Evolutionary conservation across 2,113 vertebrate genomes (phyloP).

Genomic region (Condylura cristata): DNA sequence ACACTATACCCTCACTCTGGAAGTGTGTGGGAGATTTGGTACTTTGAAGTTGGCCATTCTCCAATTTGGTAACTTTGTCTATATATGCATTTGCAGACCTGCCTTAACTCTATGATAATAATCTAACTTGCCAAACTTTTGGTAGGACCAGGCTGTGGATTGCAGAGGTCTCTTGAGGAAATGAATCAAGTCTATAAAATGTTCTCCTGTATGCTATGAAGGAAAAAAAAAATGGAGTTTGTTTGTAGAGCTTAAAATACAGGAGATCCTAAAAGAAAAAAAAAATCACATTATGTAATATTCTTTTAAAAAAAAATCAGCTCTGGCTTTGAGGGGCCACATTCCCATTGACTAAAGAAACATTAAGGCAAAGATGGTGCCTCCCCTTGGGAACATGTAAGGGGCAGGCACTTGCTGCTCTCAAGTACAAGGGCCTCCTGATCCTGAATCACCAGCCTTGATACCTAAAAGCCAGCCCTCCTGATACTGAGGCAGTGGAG

Average conservation of each 20-base stretch:
- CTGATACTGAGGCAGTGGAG: not conserved
- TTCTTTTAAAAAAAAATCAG: not conserved
- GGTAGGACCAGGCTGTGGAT: not conserved
- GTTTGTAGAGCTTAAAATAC: not conserved
- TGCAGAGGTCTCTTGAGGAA: not conserved
- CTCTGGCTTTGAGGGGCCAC: not conserved
- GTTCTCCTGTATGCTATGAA: not conserved
- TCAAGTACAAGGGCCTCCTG: not conserved
- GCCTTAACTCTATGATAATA: not conserved
- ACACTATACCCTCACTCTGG: not conserved
- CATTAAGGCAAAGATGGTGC: not conserved
- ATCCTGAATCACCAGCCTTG: not conserved
- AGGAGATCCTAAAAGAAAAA: not conserved
- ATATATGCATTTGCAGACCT: not conserved
- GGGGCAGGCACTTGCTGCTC: not conserved
- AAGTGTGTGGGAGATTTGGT: not conserved
- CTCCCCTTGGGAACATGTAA: fast-evolving
- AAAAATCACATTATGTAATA: not conserved
- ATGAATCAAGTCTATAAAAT: not conserved
- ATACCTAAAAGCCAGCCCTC: not conserved
- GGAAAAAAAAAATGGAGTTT: not conserved
- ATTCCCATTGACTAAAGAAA: not conserved
- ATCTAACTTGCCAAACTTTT: not conserved
- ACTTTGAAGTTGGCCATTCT: not conserved
- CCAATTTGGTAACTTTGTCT: not conserved